These are phyloP conservation scores for Argopecten irradians DNA, from an alignment of 1,140 invertebrate species.

Conservation along the genomic window DNA sequence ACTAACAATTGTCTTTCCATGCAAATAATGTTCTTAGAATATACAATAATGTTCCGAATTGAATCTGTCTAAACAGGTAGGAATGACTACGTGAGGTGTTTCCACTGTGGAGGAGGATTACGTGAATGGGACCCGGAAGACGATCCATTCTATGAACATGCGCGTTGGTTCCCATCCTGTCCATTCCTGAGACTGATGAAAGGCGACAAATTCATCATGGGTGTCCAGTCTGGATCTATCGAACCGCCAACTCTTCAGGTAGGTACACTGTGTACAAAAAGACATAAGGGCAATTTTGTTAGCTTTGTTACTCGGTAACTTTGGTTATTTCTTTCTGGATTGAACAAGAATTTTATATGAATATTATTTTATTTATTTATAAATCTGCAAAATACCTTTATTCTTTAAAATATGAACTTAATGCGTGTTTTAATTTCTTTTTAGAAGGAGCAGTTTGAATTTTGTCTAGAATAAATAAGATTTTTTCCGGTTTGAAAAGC, in stretches of 20 bases:
- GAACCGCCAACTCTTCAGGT: neutral
- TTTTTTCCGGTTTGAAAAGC: too few relatives aligned
- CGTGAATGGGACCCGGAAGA: constrained; percentile 92
- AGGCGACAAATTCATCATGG: constrained; percentile 84
- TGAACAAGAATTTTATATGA: too few relatives aligned
- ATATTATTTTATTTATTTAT: too few relatives aligned
- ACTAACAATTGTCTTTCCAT: too few relatives aligned
- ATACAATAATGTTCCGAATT: neutral
- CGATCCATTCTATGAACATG: constrained; percentile 92
- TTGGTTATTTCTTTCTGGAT: too few relatives aligned
- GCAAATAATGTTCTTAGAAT: neutral
- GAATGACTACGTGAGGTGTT: constrained; percentile 90
- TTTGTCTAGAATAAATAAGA: too few relatives aligned
- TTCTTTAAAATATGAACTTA: too few relatives aligned
- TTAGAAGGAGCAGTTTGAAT: neutral
- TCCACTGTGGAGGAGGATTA: constrained; percentile 89
- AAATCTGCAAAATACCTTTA: too few relatives aligned
- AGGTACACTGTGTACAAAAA: neutral
- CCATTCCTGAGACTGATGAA: constrained; percentile 85
- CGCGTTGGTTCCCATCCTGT: constrained; percentile 89
- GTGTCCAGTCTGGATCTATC: constrained; percentile 27
- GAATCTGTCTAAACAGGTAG: constrained; percentile 76
- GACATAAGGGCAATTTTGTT: too few relatives aligned
- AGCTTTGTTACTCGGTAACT: too few relatives aligned
- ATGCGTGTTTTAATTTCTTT: too few relatives aligned